Evolutionary conservation across 2,888 invertebrate genomes (phyloP).

Genomic region (Lycocerus yunnanus): DNA sequence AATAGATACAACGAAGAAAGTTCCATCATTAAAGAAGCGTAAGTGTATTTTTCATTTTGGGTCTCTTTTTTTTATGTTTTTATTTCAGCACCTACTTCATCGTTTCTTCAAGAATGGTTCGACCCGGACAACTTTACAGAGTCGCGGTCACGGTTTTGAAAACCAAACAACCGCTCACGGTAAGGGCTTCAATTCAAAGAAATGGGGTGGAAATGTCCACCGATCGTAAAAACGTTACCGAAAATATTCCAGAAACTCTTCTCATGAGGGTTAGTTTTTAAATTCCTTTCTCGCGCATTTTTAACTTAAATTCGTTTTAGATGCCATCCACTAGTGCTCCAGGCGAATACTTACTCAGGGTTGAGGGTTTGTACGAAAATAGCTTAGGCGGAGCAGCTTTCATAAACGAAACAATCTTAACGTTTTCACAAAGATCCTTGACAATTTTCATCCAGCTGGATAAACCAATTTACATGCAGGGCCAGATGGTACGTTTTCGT

Average conservation of each 20-base stretch:
- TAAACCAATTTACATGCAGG: conserved; percentile 93
- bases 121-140: conserved; percentile 89
- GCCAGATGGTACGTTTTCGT: conserved; percentile 87
- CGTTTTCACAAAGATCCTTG: conserved; percentile 89
- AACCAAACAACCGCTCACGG: conserved; percentile 78
- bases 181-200: conserved; percentile 86
- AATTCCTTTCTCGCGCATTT: not conserved
- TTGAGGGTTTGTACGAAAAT: conserved; percentile 66
- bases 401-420: conserved; percentile 81
- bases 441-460: conserved; percentile 95
- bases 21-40: conserved; percentile 50
- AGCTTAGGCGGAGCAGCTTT: conserved; percentile 87
- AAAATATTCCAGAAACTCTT: conserved; percentile 87
- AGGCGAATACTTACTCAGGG: conserved; percentile 78
- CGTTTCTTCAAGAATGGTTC: conserved; percentile 87
- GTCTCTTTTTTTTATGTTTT: not conserved
- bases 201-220: conserved; percentile 90
- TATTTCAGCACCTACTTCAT: conserved; percentile 85
- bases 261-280: conserved; percentile 74
- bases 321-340: conserved; percentile 82
- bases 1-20: conserved; percentile 32
- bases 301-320: conserved; percentile 50
- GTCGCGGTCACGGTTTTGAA: conserved; percentile 84
- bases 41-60: conserved; percentile 28
- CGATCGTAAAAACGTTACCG: conserved; percentile 79